phyloP scores from a whole-genome alignment of 2,797 vertebrate species.

The Luscinia luscinia region DNA sequence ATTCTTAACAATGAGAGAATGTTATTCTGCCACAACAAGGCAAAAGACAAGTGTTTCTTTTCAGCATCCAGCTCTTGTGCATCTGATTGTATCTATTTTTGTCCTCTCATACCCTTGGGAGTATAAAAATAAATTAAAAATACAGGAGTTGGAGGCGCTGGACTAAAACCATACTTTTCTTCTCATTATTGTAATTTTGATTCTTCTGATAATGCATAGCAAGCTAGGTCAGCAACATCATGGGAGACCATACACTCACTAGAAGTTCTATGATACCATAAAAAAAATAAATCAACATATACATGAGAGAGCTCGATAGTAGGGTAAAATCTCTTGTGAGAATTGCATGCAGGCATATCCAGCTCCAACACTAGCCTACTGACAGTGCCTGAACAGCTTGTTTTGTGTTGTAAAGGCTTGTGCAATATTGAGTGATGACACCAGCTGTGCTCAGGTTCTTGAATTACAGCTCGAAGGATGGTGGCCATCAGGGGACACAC shows the following conservation, averaged over 20 bases:
- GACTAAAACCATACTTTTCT: neutral
- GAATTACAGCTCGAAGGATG: conserved; percentile 12
- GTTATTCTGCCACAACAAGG: neutral
- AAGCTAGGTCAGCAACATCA: neutral
- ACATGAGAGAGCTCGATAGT: neutral
- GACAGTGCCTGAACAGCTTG: neutral
- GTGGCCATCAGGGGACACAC: neutral
- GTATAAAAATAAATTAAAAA: neutral
- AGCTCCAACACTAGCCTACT: neutral
- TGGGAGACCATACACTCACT: neutral
- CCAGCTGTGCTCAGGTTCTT: conserved; percentile 30
- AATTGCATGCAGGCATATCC: neutral
- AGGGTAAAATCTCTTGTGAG: neutral
- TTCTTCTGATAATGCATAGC: neutral
- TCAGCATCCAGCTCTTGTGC: neutral
- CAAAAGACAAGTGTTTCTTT: neutral
- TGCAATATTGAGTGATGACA: conserved; percentile 16
- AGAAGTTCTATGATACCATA: neutral
- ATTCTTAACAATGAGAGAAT: no score
- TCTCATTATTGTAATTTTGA: neutral
- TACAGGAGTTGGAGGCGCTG: neutral
- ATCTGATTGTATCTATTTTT: neutral
- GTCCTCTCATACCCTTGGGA: neutral
- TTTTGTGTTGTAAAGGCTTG: neutral
- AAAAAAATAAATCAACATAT: neutral